Conservation (phyloP, 2,797 vertebrate genomes). For the Vultur gryphus region DNA sequence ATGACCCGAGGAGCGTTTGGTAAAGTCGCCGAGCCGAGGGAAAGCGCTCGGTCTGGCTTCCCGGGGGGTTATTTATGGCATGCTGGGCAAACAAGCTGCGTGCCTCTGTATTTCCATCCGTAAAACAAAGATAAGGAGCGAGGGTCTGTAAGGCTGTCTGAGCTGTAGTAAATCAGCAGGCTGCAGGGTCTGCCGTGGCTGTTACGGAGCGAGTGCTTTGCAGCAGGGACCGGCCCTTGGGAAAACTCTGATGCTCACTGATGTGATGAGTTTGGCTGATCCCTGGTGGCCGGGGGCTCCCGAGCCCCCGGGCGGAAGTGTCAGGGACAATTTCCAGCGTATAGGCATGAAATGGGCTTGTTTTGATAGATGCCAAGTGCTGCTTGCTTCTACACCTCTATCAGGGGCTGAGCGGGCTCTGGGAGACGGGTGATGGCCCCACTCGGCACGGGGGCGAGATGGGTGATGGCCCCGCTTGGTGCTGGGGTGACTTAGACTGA, state of each 20-base stretch:
- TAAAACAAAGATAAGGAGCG: not conserved
- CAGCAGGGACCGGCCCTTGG: not conserved
- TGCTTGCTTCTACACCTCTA: not conserved
- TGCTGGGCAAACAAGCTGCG: not conserved
- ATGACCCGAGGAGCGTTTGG: not conserved
- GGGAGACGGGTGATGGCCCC: not conserved
- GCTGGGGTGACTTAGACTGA: not conserved
- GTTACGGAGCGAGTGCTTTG: rapidly evolving
- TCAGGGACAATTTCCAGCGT: not conserved
- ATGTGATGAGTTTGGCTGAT: not conserved
- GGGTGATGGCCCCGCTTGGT: rapidly evolving
- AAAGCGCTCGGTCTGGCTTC: not conserved
- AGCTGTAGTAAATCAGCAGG: not conserved
- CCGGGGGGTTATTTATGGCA: not conserved
- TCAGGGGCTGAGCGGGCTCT: not conserved
- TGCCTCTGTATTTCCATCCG: not conserved
- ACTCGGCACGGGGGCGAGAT: rapidly evolving
- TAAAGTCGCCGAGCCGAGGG: rapidly evolving
- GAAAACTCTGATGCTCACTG: not conserved
- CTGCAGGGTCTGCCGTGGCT: not conserved
- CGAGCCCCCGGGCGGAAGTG: not conserved
- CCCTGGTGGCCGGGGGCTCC: not conserved
- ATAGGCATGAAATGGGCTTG: not conserved
- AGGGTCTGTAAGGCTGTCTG: not conserved
- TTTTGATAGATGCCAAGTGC: not conserved